These are phyloP conservation scores for Tinea trinotella DNA, from an alignment of 2,888 invertebrate genomes.

Conservation along the genomic window DNA sequence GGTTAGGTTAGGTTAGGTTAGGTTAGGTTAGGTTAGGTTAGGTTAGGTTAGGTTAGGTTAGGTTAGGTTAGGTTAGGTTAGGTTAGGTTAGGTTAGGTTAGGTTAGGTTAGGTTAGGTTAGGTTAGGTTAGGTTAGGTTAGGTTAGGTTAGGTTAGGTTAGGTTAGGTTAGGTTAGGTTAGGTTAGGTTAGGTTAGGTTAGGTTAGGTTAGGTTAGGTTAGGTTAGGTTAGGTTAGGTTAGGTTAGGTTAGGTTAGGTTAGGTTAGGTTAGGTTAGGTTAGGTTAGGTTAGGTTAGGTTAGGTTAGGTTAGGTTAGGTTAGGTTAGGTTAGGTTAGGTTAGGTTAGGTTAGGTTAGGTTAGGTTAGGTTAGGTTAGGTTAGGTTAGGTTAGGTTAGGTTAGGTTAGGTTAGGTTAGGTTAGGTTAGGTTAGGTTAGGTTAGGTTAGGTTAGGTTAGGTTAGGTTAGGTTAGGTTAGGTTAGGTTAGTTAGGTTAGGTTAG, in stretches of 20 bases:
- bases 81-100: constrained; percentile 29
- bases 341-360: constrained; percentile 17
- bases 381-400: constrained; percentile 26
- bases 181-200: constrained; percentile 22
- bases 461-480: constrained; percentile 14
- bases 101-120: constrained; percentile 27
- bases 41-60: constrained; percentile 31
- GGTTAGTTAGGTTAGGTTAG: constrained; percentile 17
- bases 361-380: constrained; percentile 22
- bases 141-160: constrained; percentile 24
- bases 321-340: constrained; percentile 23
- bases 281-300: constrained; percentile 30
- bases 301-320: constrained; percentile 30
- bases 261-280: constrained; percentile 30
- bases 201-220: constrained; percentile 22
- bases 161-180: constrained; percentile 22
- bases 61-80: constrained; percentile 30
- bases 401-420: constrained; percentile 26
- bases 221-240: constrained; percentile 23
- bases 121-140: constrained; percentile 24
- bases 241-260: constrained; percentile 22
- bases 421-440: constrained; percentile 20
- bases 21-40: constrained; percentile 31
- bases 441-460: constrained; percentile 26
- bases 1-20: constrained; percentile 32